phyloP scores from a whole-genome alignment of 2,888 invertebrate genomes.

The Microdon myrmicae region DNA sequence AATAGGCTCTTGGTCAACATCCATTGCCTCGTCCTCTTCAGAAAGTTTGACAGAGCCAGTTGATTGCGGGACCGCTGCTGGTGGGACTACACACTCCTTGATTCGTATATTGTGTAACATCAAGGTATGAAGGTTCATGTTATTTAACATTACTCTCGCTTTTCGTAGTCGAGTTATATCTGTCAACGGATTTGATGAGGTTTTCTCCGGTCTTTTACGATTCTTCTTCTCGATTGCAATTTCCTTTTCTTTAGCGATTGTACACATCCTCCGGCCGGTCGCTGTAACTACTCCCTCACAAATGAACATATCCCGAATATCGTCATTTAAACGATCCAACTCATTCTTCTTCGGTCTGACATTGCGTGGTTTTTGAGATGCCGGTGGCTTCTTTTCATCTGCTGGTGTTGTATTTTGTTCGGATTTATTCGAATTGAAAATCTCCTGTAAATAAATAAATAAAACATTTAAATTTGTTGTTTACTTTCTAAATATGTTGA shows the following conservation, averaged over 20 bases:
- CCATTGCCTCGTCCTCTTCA: conserved; percentile 23
- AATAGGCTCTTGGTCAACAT: background rate
- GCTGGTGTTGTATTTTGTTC: conserved; percentile 4
- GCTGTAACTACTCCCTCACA: conserved; percentile 71
- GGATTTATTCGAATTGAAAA: conserved; percentile 17
- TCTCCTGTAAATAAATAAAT: conserved; percentile 18
- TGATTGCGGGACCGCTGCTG: too few relatives aligned
- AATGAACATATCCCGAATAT: conserved; percentile 75
- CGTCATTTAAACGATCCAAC: conserved; percentile 73
- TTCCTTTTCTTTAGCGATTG: conserved; percentile 59
- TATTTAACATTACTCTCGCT: too few relatives aligned
- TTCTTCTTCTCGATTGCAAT: conserved; percentile 11
- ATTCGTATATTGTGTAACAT: too few relatives aligned
- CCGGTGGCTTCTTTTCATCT: conserved; percentile 52
- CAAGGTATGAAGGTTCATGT: too few relatives aligned
- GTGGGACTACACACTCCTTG: too few relatives aligned
- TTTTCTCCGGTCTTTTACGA: background rate
- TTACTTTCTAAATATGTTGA: too few relatives aligned
- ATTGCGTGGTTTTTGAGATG: conserved; percentile 53
- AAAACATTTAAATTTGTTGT: too few relatives aligned
- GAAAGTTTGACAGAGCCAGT: conserved; percentile 18
- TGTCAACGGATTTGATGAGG: background rate
- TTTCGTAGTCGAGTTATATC: background rate
- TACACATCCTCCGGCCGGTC: conserved; percentile 71
- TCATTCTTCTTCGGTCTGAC: conserved; percentile 63